These are phyloP conservation scores for Belgica antarctica DNA, from an alignment of 2,888 invertebrate genomes.

Conservation along the genomic window DNA sequence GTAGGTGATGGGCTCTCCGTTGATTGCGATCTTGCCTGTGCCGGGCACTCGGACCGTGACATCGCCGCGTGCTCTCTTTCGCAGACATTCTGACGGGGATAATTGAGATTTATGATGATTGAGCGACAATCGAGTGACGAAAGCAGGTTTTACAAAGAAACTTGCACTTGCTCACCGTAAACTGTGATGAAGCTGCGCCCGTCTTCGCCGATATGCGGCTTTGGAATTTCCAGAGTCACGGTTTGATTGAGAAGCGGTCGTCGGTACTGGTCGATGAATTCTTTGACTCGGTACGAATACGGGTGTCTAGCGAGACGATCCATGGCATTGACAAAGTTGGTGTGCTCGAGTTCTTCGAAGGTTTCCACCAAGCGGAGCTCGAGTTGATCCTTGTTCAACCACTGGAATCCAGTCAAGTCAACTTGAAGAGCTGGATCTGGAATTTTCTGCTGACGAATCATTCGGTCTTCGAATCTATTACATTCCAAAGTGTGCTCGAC, in stretches of 20 bases:
- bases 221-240: slow-evolving; percentile 63
- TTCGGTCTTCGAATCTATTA: slow-evolving; percentile 68
- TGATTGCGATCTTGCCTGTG: slow-evolving; percentile 77
- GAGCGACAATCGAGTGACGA: not conserved
- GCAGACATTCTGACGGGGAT: slow-evolving; percentile 61
- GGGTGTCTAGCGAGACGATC: slow-evolving; percentile 70
- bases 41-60: slow-evolving; percentile 82
- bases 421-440: slow-evolving; percentile 63
- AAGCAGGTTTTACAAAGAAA: not conserved
- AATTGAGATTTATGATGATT: slow-evolving; percentile 44
- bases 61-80: slow-evolving; percentile 71
- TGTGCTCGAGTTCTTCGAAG: slow-evolving; percentile 68
- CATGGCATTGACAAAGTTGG: slow-evolving; percentile 69
- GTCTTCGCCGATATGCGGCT: slow-evolving; percentile 66
- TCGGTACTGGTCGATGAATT: slow-evolving; percentile 72
- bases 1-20: slow-evolving; percentile 74
- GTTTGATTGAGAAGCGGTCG: slow-evolving; percentile 62
- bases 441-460: slow-evolving; percentile 62
- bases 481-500: slow-evolving; percentile 66
- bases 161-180: slow-evolving; percentile 63
- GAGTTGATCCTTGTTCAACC: slow-evolving; percentile 67
- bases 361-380: slow-evolving; percentile 66
- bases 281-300: slow-evolving; percentile 66
- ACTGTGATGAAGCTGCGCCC: slow-evolving; percentile 71
- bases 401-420: slow-evolving; percentile 60